phyloP scores from a whole-genome alignment of 2,888 invertebrate genomes.

The Psylliodes chrysocephalus region DNA sequence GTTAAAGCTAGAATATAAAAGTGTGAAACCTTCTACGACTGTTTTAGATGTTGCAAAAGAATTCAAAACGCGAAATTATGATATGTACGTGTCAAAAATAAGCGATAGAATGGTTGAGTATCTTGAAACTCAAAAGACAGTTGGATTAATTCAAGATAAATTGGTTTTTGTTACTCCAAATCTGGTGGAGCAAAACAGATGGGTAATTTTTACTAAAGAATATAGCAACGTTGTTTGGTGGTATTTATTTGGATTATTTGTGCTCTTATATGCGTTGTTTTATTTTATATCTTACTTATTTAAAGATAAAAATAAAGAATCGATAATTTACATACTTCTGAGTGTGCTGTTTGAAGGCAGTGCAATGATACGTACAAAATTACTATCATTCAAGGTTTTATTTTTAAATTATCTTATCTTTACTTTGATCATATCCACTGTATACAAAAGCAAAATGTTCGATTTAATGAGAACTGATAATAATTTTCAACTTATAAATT shows the following conservation, averaged over 20 bases:
- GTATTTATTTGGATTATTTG: not conserved
- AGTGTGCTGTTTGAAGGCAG: conserved; percentile 12
- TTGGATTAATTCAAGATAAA: conserved; percentile 5
- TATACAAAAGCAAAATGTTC: conserved; percentile 29
- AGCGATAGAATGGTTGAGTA: not conserved
- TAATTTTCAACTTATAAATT: not conserved
- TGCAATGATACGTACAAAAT: not conserved
- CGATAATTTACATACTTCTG: not conserved
- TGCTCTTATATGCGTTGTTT: not conserved
- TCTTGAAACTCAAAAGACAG: not conserved
- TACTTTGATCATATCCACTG: conserved; percentile 13
- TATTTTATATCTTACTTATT: not conserved
- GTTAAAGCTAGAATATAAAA: not conserved
- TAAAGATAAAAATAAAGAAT: not conserved
- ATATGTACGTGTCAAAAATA: not conserved
- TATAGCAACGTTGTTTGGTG: not conserved
- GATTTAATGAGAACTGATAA: conserved; percentile 16
- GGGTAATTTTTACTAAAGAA: conserved; percentile 12
- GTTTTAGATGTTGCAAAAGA: not conserved
- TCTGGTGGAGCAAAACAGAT: not conserved
- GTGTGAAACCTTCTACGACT: not conserved
- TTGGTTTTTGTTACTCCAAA: conserved; percentile 9
- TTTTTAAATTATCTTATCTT: conserved; percentile 12
- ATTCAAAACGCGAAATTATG: conserved; percentile 8
- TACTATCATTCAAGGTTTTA: conserved; percentile 7